phyloP scores from a whole-genome alignment of 2,113 vertebrate species.

The Ovis canadensis region DNA sequence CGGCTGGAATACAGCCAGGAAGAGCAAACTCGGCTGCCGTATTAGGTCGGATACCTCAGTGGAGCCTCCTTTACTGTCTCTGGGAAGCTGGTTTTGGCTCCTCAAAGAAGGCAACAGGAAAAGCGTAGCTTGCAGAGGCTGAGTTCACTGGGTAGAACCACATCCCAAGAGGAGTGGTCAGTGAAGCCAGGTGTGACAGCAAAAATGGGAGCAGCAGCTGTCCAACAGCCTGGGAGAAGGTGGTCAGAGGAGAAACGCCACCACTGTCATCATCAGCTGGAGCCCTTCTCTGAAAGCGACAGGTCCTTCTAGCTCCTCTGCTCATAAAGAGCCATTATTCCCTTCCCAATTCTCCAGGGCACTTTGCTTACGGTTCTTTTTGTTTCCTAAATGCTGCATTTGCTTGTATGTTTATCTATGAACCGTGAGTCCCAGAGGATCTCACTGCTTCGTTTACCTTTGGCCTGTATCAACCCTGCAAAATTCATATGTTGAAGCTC shows the following conservation, averaged over 20 bases:
- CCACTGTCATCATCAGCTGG: accelerated
- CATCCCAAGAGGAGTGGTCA: background rate
- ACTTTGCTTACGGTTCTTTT: background rate
- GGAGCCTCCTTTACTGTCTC: background rate
- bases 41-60: background rate
- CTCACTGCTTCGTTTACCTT: background rate
- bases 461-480: background rate
- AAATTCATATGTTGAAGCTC: background rate
- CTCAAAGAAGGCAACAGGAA: background rate
- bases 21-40: background rate
- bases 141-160: background rate
- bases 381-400: background rate
- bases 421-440: background rate
- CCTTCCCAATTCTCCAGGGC: background rate
- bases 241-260: accelerated
- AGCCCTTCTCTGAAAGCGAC: accelerated
- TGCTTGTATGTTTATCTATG: background rate
- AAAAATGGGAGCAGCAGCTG: background rate
- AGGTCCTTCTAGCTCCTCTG: background rate
- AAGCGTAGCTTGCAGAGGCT: background rate
- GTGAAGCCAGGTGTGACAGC: background rate
- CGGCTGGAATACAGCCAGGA: background rate
- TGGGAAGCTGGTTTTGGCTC: background rate
- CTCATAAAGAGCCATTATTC: background rate
- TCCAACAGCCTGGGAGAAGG: background rate